A percentile compares a stretch with the other conserved stretches of the same genome.
Conservation (phyloP, 2,113 vertebrate genomes). For the Boleophthalmus pectinirostris region DNA sequence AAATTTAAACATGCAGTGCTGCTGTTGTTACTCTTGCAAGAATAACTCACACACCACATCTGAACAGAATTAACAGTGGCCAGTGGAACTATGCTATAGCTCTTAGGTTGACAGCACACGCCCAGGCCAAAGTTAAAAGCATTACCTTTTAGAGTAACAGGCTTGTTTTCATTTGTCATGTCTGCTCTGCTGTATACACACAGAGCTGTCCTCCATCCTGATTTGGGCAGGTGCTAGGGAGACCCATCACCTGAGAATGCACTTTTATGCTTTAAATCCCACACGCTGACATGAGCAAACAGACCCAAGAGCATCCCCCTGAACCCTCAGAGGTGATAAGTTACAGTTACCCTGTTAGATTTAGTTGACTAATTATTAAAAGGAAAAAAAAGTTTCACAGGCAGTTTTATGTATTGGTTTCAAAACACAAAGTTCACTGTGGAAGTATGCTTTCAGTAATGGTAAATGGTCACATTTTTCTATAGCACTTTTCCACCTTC, state of each 20-base stretch:
- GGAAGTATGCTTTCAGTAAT: too few relatives aligned
- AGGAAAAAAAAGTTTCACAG: background rate
- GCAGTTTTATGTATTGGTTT: too few relatives aligned
- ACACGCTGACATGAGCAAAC: slow-evolving; percentile 41
- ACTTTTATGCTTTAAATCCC: slow-evolving; percentile 11
- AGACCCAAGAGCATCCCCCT: slow-evolving; percentile 23
- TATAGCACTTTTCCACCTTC: too few relatives aligned
- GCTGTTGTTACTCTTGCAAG: background rate
- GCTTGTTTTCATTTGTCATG: slow-evolving; percentile 22
- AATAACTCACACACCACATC: background rate
- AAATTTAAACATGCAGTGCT: background rate
- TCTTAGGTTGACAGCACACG: slow-evolving; percentile 46
- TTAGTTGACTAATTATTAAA: background rate
- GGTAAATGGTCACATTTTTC: too few relatives aligned
- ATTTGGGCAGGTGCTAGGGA: background rate
- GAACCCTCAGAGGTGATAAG: slow-evolving; percentile 41
- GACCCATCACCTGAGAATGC: slow-evolving; percentile 18
- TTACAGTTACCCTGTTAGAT: background rate
- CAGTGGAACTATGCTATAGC: slow-evolving; percentile 50
- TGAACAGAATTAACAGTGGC: slow-evolving; percentile 24
- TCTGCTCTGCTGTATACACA: background rate
- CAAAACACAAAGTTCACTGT: too few relatives aligned
- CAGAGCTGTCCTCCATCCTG: slow-evolving; percentile 7
- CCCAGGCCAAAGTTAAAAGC: slow-evolving; percentile 25
- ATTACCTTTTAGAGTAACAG: slow-evolving; percentile 8